Base-by-base conservation (phyloP, 2,113 vertebrate species). In the Strigops habroptila region DNA sequence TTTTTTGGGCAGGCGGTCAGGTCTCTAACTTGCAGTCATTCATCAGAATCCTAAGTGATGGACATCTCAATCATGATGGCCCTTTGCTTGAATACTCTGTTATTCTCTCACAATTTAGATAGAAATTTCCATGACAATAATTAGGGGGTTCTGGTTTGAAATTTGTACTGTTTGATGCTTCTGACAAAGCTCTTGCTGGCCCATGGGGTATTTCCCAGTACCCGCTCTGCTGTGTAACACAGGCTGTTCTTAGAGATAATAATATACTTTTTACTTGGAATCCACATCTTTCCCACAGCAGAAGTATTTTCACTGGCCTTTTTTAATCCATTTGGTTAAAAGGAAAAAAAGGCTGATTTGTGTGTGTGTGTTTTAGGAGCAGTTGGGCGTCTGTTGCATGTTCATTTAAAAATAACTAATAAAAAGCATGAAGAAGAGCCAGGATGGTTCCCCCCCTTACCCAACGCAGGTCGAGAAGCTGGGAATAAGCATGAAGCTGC, bases 241-340 rank as follows among this genome's bases (percentile, higher is more conserved):
- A 82, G 81, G 69, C 95, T 96, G 92, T 59, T 96, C 95, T 94
- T 96, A 89, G 86, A 83, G 88, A 94, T 96, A 97, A 96, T 96
- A 79, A 96, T 80, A 95, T 73, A 82, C 83, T 96, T 79, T 74
- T 49, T 52, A 74, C 91, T 96, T 88, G 81, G 91, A 85, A 30
- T 77, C 92, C 1, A 12, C 49, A 37, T 93, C 92, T 91, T 95
- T 97, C 91, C 95, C 96, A 89, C 92, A 96, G 74, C 93, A 94
- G 77, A 57, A 95, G 43, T 84, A 69, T 76, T 91, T 96, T 53
- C 70, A 12, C 70, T 96, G 95, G 83, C 46, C 4, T 88, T 93
- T 96, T 95, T 91, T 37, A 80, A 83, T 82, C 39, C 35, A 3
- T 53, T 88, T 69, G 62, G 44, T 79, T 76, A 1, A 59, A 69